Base-by-base conservation (phyloP, 2,888 invertebrate species). In the Andrena praecox region DNA sequence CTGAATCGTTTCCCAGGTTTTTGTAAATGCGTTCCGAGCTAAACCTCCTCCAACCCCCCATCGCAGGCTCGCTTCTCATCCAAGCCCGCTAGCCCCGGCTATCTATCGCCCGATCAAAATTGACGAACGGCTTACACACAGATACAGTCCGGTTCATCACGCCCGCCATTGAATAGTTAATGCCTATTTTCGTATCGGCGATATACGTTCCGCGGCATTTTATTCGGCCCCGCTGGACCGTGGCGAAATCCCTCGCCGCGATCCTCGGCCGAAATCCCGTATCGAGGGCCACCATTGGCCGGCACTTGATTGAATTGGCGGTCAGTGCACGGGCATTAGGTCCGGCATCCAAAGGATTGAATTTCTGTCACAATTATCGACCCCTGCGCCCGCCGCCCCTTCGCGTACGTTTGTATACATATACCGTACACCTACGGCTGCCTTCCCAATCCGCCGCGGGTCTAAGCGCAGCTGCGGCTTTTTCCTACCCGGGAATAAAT, bases 301-400 rank as follows among this genome's bases (percentile, higher is more conserved):
- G 88, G 86, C 72, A 80, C 87, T 90, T 90, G 90, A 92, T 91
- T 91, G 91, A 91, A 90, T 91, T 88, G 89, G 88, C 89, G 91
- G 90, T 90, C 90, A 87, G 84, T 82, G 81, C 16, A 52, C 73
- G 82, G 90, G 92, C 87, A 91, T 91, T 90, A 90, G 88, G 87
- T 90, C 84, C 85, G 76, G 80, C 88, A 85, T 89, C 87, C 89
- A 89, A 89, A 90, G 89, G 91, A 91, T 91, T 86, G 81, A 89
- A 89, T 87, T 87, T 89, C 87, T 88, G 89, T 91, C 89, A 89
- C 91, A 90, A 92, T 92, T 91, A 91, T 88, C 88, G 85, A 87
- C 76, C 87, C 68, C 77, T 50, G 5, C 48, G 2, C 33, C 24
- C 68, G 16, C 71, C 20, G 10, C 52, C 62, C 74, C 62, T 64